phyloP scores from a whole-genome alignment of 1,140 invertebrate species.

The Scaptomyza montana region DNA sequence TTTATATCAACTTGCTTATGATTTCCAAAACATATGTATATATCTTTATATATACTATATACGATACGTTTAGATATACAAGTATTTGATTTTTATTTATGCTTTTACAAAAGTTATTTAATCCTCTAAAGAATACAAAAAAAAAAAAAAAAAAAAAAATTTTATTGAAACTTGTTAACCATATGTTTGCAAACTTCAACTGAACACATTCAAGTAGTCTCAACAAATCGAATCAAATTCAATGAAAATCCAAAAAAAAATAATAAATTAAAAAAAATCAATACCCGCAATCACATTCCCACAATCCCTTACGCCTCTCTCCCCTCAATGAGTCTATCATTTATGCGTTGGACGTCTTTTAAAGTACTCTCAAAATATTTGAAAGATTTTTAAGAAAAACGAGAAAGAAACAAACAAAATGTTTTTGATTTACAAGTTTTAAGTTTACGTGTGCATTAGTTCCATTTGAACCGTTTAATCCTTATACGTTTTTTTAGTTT shows the following conservation, averaged over 20 bases:
- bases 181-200: conserved; percentile 65
- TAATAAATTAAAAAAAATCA: conserved; percentile 56
- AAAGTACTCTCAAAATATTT: conserved; percentile 53
- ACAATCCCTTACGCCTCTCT: conserved; percentile 81
- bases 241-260: conserved; percentile 44
- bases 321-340: conserved; percentile 84
- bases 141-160: conserved; percentile 27
- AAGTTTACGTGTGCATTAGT: conserved; percentile 46
- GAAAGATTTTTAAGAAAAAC: conserved; percentile 37
- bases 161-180: conserved; percentile 51
- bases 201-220: conserved; percentile 78
- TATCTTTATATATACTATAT: conserved; percentile 22
- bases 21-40: conserved; percentile 23
- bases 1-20: conserved; percentile 55
- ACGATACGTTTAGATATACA: conserved; percentile 34
- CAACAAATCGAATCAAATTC: conserved; percentile 59
- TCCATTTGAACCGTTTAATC: conserved; percentile 30
- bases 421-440: conserved; percentile 57
- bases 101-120: conserved; percentile 51
- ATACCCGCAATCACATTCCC: conserved; percentile 77
- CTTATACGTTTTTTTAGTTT: conserved; percentile 31
- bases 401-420: conserved; percentile 54
- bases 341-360: conserved; percentile 77
- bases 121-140: conserved; percentile 35
- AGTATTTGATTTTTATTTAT: conserved; percentile 45